A percentile compares a stretch with the other conserved stretches of the same genome.
Evolutionary conservation across 53 echinoderm and acorn worm genomes (phyloP).

Genomic region (Arbacia lixula): DNA sequence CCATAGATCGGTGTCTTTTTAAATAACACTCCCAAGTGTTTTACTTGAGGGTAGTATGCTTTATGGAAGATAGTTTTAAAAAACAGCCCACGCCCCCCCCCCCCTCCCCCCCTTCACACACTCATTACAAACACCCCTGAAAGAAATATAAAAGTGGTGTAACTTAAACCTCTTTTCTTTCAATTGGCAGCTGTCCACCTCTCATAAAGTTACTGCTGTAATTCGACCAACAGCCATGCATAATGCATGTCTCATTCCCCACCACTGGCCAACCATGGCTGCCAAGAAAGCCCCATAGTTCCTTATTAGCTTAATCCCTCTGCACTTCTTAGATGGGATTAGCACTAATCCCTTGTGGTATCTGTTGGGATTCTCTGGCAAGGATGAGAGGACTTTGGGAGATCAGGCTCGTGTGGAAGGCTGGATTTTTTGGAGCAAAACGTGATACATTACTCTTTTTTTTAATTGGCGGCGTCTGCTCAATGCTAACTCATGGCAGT

Average conservation of each 20-base stretch:
- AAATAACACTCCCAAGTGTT: too few relatives aligned
- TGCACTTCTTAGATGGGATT: conserved; percentile 44
- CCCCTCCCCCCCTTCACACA: too few relatives aligned
- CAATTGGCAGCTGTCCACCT: not conserved
- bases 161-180: not conserved
- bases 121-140: too few relatives aligned
- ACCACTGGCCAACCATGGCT: conserved; percentile 3
- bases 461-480: too few relatives aligned
- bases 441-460: conserved; percentile 16
- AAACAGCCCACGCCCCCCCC: too few relatives aligned
- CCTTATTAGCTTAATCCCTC: conserved; percentile 34
- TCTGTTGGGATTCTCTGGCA: conserved; percentile 28
- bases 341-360: conserved; percentile 25
- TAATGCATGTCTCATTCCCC: conserved; percentile 28
- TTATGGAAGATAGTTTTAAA: too few relatives aligned
- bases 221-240: conserved; percentile 24
- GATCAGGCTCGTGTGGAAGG: conserved; percentile 23
- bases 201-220: conserved; percentile 1
- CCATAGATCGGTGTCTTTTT: too few relatives aligned
- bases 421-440: conserved; percentile 15
- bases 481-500: too few relatives aligned
- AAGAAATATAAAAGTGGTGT: too few relatives aligned
- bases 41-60: too few relatives aligned
- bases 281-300: conserved; percentile 33
- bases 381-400: conserved; percentile 25